phyloP scores from a whole-genome alignment of 2,113 vertebrate species.

The Hyperoodon ampullatus region DNA sequence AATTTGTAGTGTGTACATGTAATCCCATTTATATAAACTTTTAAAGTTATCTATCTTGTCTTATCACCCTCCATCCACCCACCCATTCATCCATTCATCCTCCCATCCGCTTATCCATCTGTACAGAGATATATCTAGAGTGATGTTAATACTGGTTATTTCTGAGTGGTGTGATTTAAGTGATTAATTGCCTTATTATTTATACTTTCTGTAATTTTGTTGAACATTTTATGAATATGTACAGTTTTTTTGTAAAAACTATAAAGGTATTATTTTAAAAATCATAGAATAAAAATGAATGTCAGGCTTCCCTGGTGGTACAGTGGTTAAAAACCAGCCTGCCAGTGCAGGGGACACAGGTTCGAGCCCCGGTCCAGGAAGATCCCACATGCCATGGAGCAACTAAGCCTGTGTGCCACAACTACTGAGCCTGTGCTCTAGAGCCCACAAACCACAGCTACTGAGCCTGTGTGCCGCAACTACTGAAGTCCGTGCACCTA shows the following conservation, averaged over 20 bases:
- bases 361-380: no score
- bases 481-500: no score
- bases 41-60: neutral
- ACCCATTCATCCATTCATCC: neutral
- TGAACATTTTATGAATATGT: constrained; percentile 49
- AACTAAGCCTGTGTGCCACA: rapidly evolving
- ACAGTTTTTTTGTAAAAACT: constrained; percentile 28
- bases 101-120: neutral
- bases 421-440: no score
- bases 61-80: neutral
- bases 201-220: constrained; percentile 34
- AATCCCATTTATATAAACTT: neutral
- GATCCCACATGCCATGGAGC: no score
- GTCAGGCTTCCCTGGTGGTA: neutral
- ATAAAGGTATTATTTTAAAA: constrained; percentile 22
- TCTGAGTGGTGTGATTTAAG: neutral
- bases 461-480: no score
- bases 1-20: neutral
- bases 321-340: no score
- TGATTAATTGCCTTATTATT: constrained; percentile 41
- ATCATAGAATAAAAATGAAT: constrained; percentile 26
- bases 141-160: neutral
- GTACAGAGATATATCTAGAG: neutral
- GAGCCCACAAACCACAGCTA: no score
- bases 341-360: no score